Evolutionary conservation across 2,113 vertebrate species (phyloP).

Genomic region (Eubucco bourcierii): DNA sequence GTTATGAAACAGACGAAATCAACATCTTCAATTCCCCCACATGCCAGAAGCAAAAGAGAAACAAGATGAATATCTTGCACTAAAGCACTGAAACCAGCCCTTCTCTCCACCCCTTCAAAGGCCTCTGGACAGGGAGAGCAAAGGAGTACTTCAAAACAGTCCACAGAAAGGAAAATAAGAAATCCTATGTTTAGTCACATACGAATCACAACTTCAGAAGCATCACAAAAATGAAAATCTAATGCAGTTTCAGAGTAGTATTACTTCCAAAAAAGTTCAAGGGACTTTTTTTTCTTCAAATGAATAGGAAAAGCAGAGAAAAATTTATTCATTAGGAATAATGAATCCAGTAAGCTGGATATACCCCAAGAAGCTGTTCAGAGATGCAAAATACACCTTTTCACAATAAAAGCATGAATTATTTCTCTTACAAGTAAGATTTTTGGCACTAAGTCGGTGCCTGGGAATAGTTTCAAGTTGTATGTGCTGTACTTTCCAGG

Average conservation of each 20-base stretch:
- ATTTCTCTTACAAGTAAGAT: not conserved
- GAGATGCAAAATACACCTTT: not conserved
- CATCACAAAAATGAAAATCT: not conserved
- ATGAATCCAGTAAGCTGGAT: not conserved
- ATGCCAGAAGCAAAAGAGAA: conserved; percentile 6
- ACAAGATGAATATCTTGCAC: not conserved
- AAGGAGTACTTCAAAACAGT: not conserved
- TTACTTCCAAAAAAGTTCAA: not conserved
- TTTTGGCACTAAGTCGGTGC: not conserved
- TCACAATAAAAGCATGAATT: not conserved
- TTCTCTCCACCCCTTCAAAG: not conserved
- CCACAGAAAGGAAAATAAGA: not conserved
- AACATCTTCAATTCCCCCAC: not conserved
- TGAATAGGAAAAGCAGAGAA: not conserved
- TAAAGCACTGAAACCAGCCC: not conserved
- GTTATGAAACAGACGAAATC: conserved; percentile 14
- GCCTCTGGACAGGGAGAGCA: not conserved
- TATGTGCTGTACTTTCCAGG: not conserved
- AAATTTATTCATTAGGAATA: not conserved
- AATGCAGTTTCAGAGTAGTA: not conserved
- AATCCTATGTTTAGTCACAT: not conserved
- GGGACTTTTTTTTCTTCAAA: not conserved
- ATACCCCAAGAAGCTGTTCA: not conserved
- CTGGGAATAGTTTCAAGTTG: not conserved
- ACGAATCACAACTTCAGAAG: not conserved